A percentile compares a stretch with the other conserved stretches of the same genome.
These are phyloP conservation scores for Acrobasis repandana DNA, from an alignment of 2,888 invertebrate genomes.

Conservation along the genomic window DNA sequence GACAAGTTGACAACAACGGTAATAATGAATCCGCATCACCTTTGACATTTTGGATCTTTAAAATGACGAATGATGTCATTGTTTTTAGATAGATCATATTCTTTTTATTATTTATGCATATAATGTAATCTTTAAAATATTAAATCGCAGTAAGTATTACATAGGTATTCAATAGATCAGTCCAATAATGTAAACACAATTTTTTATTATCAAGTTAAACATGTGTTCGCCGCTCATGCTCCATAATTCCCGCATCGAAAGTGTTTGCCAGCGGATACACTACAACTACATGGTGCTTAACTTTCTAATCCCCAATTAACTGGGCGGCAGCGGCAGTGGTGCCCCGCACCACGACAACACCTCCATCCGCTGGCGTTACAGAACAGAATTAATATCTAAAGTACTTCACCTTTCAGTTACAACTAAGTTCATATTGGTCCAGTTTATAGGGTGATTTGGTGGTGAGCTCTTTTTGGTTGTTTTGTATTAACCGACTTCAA, in stretches of 20 bases:
- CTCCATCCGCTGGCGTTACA: constrained; percentile 1
- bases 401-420: too few relatives aligned
- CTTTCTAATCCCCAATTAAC: constrained; percentile 19
- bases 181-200: neutral
- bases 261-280: constrained; percentile 7
- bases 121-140: neutral
- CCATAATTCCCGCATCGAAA: constrained; percentile 11
- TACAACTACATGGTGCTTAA: neutral
- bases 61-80: constrained; percentile 2
- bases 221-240: neutral
- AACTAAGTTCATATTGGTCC: too few relatives aligned
- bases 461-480: too few relatives aligned
- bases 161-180: neutral
- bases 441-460: too few relatives aligned
- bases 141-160: neutral
- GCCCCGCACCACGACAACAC: neutral
- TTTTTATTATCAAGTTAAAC: neutral
- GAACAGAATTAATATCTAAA: neutral
- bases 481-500: too few relatives aligned
- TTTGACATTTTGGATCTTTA: constrained; percentile 1
- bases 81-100: constrained; percentile 1
- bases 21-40: neutral
- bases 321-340: constrained; percentile 5
- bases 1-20: neutral
- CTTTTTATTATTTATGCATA: neutral